Evolutionary conservation across 2,888 invertebrate genomes (phyloP).

Genomic region (Hirtodrosophila alboralis): DNA sequence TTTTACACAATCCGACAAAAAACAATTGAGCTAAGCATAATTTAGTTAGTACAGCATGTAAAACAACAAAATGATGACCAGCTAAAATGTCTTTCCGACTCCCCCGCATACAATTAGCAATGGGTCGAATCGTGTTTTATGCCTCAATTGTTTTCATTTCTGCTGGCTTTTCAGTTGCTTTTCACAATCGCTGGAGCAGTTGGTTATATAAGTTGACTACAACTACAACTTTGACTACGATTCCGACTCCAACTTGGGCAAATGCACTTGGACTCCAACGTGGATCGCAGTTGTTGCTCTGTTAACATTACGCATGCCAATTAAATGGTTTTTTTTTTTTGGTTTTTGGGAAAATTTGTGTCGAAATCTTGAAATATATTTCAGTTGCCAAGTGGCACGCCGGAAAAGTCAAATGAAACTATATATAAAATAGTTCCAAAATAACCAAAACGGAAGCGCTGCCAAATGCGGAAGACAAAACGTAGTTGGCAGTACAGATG

Average conservation of each 20-base stretch:
- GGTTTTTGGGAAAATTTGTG: constrained; percentile 25
- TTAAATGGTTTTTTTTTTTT: constrained; percentile 36
- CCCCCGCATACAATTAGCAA: constrained; percentile 56
- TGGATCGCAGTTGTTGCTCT: neutral
- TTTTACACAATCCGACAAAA: constrained; percentile 44
- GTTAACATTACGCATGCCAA: constrained; percentile 57
- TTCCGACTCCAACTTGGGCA: constrained; percentile 20
- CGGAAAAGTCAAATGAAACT: constrained; percentile 54
- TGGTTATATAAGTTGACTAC: constrained; percentile 24
- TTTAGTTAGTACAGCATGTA: constrained; percentile 17
- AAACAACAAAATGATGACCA: constrained; percentile 19
- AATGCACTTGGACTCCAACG: constrained; percentile 28
- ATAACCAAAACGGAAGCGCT: constrained; percentile 54
- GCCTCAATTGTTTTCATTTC: constrained; percentile 59
- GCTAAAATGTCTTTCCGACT: constrained; percentile 1
- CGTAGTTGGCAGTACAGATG: constrained; percentile 2
- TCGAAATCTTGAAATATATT: constrained; percentile 32
- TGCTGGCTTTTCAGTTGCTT: constrained; percentile 33
- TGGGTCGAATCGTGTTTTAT: constrained; percentile 57
- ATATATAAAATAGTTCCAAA: constrained; percentile 24
- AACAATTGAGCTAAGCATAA: constrained; percentile 29
- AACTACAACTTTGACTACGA: neutral
- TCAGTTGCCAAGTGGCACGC: constrained; percentile 30
- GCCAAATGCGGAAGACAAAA: constrained; percentile 56
- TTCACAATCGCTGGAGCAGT: constrained; percentile 36